phyloP scores from a whole-genome alignment of 2,888 invertebrate genomes.

The Aphidoletes aphidimyza region DNA sequence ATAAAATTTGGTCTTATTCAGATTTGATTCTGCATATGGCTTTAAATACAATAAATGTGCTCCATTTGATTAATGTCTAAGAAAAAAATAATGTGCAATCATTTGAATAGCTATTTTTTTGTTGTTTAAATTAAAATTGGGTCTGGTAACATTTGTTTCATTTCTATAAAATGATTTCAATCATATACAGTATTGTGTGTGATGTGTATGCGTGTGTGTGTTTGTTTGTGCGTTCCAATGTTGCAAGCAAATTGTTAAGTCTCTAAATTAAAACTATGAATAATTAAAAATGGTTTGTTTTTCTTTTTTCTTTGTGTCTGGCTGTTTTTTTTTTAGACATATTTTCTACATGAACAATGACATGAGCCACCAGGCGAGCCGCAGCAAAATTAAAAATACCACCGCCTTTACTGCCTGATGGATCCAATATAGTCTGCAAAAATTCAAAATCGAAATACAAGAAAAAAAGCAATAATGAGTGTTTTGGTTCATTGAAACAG shows the following conservation, averaged over 20 bases:
- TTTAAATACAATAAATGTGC: neutral
- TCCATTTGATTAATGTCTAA: neutral
- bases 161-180: neutral
- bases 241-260: conserved; percentile 8
- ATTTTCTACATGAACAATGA: conserved; percentile 58
- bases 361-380: conserved; percentile 58
- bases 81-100: too few relatives aligned
- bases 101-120: too few relatives aligned
- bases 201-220: too few relatives aligned
- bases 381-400: conserved; percentile 60
- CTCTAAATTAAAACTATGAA: neutral
- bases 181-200: neutral
- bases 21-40: neutral
- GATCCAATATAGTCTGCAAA: conserved; percentile 67
- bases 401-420: conserved; percentile 67
- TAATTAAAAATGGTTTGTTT: conserved; percentile 3
- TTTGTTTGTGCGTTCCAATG: neutral
- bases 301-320: too few relatives aligned
- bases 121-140: neutral
- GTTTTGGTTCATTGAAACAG: neutral
- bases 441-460: conserved; percentile 58
- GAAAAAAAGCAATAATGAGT: conserved; percentile 48
- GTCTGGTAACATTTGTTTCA: conserved; percentile 3
- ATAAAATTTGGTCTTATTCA: neutral
- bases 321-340: neutral